A percentile compares a stretch with the other conserved stretches of the same genome.
These are phyloP conservation scores for Malthinus flaveolus DNA, from an alignment of 2,888 invertebrate species.

Conservation along the genomic window DNA sequence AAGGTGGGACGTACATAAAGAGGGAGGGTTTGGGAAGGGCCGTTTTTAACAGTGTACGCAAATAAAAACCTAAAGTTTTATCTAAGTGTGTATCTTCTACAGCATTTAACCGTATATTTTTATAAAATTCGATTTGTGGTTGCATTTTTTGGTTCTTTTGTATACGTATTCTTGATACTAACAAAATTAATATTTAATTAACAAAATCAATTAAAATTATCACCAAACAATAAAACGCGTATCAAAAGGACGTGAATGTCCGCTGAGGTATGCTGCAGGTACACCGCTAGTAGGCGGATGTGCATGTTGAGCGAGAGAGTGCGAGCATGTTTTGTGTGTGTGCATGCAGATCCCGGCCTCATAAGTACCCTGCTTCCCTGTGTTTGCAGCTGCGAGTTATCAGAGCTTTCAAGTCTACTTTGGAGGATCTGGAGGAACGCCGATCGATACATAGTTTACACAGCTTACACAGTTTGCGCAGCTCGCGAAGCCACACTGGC, in stretches of 20 bases:
- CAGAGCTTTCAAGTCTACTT: constrained; percentile 98
- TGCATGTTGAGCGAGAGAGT: constrained; percentile 30
- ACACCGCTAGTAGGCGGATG: constrained; percentile 31
- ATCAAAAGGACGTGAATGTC: constrained; percentile 34
- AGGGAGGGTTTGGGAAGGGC: too few relatives aligned
- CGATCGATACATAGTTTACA: constrained; percentile 97
- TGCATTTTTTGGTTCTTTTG: background rate
- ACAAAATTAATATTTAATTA: constrained; percentile 5
- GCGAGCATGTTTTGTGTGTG: constrained; percentile 39
- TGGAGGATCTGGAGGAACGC: constrained; percentile 99
- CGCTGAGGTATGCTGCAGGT: constrained; percentile 32
- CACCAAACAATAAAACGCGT: constrained; percentile 33
- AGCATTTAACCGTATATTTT: background rate
- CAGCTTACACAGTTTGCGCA: constrained; percentile 85
- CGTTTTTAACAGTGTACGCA: too few relatives aligned
- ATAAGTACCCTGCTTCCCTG: constrained; percentile 60
- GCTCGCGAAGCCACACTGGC: constrained; percentile 75
- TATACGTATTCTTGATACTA: constrained; percentile 1
- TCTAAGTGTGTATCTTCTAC: too few relatives aligned
- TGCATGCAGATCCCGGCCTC: constrained; percentile 53
- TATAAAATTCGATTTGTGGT: background rate
- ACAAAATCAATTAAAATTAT: constrained; percentile 35
- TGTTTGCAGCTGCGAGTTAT: constrained; percentile 99
- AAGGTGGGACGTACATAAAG: too few relatives aligned
- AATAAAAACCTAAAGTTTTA: too few relatives aligned